Base-by-base conservation (phyloP, 2,113 vertebrate genomes). In the Telmatochromis sp. region DNA sequence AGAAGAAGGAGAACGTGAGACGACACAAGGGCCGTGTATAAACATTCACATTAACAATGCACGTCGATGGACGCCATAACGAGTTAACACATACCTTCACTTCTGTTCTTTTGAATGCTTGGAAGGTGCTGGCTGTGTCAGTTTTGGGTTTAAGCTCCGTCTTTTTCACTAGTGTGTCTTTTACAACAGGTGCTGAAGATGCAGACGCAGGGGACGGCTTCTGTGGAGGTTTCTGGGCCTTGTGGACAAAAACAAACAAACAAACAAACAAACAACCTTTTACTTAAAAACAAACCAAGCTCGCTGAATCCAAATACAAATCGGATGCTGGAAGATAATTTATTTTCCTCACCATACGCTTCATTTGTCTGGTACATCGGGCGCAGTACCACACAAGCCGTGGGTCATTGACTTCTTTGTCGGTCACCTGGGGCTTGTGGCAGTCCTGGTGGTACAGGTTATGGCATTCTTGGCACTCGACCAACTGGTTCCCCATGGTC, bases 381-480 rank as follows among this genome's bases (percentile, higher is more conserved):
- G 98, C 98, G 84, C 99, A 99, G 65, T 99, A 99, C 99, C 99
- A 99, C 21, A 99, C 98, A 4, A 99, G 96, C 14, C 99, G 97
- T 23, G 99, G 99, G 95, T 99, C 99, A 28, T 98, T 99, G 28
- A 98, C 98, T 86, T 99, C 99, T 94, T 99, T 99, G 95, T 99
- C 99, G 17, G 98, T 99, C 92, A 99, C 99, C 88, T 98, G 98
- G 84, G 99, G 98, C 90, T 99, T 99, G 95, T 99, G 99, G 90
- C 99, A 99, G 73, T 99, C 99, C 95, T 99, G 99, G 95, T 99
- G 99, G 94, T 99, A 99, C 86, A 99, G 97, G 94, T 99, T 99
- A 93, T 99, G 98, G 94, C 99, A 99, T 91, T 99, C 99, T 90
- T 99, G 99, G 95, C 99, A 99, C 89, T 99, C 99, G 17, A 99